Evolutionary conservation across 2,113 vertebrate genomes (phyloP).

Genomic region (Enhydra lutris): DNA sequence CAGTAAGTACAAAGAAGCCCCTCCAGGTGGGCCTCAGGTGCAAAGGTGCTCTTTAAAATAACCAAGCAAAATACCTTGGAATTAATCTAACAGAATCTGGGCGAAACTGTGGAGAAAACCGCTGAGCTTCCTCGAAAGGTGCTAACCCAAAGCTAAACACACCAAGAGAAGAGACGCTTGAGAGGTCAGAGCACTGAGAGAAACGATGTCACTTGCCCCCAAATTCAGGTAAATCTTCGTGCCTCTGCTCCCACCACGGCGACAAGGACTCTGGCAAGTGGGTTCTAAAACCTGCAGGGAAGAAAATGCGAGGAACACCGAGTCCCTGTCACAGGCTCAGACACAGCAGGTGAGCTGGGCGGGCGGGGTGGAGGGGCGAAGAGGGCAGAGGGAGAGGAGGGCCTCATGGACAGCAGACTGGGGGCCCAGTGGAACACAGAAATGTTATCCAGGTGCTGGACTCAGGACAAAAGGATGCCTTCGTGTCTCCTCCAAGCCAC

Average conservation of each 20-base stretch:
- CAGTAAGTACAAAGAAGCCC: background rate
- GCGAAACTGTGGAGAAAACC: background rate
- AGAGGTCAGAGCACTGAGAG: background rate
- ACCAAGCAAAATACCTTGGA: background rate
- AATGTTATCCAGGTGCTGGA: rapidly evolving
- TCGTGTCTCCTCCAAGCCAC: rapidly evolving
- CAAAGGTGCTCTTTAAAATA: background rate
- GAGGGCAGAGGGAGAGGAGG: no score
- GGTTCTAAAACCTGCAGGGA: background rate
- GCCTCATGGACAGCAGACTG: background rate
- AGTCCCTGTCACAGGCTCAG: rapidly evolving
- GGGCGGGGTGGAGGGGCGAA: no score
- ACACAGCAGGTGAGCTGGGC: no score
- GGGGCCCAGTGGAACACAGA: background rate
- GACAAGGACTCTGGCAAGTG: background rate
- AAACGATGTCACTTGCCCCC: background rate
- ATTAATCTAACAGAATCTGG: background rate
- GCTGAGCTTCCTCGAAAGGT: background rate
- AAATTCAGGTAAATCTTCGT: background rate
- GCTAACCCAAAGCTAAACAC: background rate
- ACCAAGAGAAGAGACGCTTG: no score
- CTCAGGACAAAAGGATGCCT: rapidly evolving
- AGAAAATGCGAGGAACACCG: background rate
- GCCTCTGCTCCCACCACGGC: rapidly evolving
- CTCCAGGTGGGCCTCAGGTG: background rate